phyloP scores from a whole-genome alignment of 2,888 invertebrate genomes.

The Teleiodes luculella region DNA sequence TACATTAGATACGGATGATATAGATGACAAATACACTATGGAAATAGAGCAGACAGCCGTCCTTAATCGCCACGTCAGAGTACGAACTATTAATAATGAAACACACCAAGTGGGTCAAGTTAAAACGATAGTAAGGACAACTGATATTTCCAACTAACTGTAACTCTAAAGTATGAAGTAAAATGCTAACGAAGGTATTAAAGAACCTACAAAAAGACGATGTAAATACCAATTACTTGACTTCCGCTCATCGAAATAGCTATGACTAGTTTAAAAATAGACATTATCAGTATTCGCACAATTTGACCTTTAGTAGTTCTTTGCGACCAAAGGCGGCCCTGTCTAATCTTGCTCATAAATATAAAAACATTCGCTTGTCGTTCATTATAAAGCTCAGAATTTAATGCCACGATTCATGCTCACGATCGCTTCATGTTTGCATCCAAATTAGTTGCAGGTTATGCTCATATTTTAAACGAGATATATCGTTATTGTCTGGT shows the following conservation, averaged over 20 bases:
- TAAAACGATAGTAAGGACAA: slow-evolving; percentile 14
- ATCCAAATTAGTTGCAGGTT: slow-evolving; percentile 1
- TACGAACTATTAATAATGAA: background rate
- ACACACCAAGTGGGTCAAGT: slow-evolving; percentile 11
- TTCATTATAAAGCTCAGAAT: no score
- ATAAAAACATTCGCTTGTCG: no score
- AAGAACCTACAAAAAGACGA: no score
- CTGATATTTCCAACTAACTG: background rate
- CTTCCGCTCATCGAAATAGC: no score
- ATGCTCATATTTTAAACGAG: background rate
- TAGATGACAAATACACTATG: background rate
- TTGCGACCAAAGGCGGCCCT: no score
- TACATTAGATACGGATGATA: no score
- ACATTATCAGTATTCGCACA: no score
- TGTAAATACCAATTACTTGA: no score
- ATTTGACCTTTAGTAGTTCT: no score
- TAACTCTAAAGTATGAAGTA: background rate
- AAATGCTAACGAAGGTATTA: no score
- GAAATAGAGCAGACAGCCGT: background rate
- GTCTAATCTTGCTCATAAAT: no score
- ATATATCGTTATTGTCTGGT: background rate
- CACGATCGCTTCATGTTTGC: background rate
- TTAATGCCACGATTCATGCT: background rate
- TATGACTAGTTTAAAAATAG: no score
- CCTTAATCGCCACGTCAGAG: background rate